Evolutionary conservation across 2,888 invertebrate genomes (phyloP), one percentile per base, ranked within the genome.

Genomic region (Agrotis ipsilon): DNA sequence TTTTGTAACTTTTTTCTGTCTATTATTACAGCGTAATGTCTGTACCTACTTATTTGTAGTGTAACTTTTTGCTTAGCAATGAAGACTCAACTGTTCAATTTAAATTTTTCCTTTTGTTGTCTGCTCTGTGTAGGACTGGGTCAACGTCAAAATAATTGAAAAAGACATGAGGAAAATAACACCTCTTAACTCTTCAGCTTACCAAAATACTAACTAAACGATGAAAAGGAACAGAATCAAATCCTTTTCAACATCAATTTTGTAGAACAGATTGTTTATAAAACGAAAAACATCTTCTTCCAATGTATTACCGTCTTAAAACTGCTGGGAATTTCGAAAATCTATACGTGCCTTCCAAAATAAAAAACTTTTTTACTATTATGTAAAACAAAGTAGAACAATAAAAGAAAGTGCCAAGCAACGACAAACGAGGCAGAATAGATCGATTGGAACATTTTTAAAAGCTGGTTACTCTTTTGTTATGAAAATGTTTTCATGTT

Each of bases 401-500:
- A 21, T 72, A 49, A 27, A 71, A 69, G 27, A 66, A 60, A 63
- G 21, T 27, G 39, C 13, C 39, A 16, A 67, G 61, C 62, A 18
- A 14, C n/a, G 68, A 79, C 27, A 70, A 57, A 68, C 59, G 14
- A 70, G 55, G 59, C 67, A 75, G 45, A 65, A 69, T 54, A 72
- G 58, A 78, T 77, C 71, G 74, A 68, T 83, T 69, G 68, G 74
- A 83, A 75, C 72, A 80, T 62, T 72, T 80, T 81, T 77, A 80
- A 85, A 86, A 82, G 78, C 83, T 80, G 77, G 84, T 86, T 81
- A 81, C 77, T 82, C 80, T 70, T 88, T 90, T 91, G 89, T 90
- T 88, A 90, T 86, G 86, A 87, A 90, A 91, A 91, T 88, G 84
- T 83, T 86, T 87, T 81, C 77, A 83, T 77, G 72, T 80, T 75